Conservation (phyloP, 1,140 invertebrate species). For the Parapsyche elsis region DNA sequence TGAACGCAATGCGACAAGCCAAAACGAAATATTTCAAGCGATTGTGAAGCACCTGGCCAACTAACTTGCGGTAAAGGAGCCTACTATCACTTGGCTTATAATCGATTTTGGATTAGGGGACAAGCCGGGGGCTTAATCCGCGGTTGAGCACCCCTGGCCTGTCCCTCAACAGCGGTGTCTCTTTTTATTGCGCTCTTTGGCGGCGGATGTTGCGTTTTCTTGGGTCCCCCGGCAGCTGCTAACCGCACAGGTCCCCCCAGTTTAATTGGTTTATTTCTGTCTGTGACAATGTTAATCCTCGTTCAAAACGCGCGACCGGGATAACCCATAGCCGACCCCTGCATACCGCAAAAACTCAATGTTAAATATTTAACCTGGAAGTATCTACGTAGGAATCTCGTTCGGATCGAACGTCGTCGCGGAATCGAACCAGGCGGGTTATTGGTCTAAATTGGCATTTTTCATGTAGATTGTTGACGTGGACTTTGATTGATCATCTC, state of each 20-base stretch:
- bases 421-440: background rate
- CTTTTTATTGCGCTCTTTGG: conserved; percentile 34
- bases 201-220: conserved; percentile 46
- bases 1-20: too few relatives aligned
- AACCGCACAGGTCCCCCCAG: conserved; percentile 13
- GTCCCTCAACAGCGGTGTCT: background rate
- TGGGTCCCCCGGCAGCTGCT: conserved; percentile 30
- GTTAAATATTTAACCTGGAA: too few relatives aligned
- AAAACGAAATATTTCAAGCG: too few relatives aligned
- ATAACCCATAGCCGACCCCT: conserved; percentile 11
- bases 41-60: too few relatives aligned
- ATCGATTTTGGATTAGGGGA: background rate
- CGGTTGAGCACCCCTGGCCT: background rate
- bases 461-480: conserved; percentile 32
- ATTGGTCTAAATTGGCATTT: conserved; percentile 35
- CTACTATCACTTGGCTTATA: too few relatives aligned
- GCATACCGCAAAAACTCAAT: too few relatives aligned
- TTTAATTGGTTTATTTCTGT: conserved; percentile 46
- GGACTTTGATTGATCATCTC: conserved; percentile 54
- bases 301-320: background rate
- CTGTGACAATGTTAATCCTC: conserved; percentile 41
- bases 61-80: too few relatives aligned
- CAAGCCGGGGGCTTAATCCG: background rate
- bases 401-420: background rate
- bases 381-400: too few relatives aligned